These are phyloP conservation scores for Ochropleura leucogaster DNA, from an alignment of 2,888 invertebrate genomes.

Conservation along the genomic window DNA sequence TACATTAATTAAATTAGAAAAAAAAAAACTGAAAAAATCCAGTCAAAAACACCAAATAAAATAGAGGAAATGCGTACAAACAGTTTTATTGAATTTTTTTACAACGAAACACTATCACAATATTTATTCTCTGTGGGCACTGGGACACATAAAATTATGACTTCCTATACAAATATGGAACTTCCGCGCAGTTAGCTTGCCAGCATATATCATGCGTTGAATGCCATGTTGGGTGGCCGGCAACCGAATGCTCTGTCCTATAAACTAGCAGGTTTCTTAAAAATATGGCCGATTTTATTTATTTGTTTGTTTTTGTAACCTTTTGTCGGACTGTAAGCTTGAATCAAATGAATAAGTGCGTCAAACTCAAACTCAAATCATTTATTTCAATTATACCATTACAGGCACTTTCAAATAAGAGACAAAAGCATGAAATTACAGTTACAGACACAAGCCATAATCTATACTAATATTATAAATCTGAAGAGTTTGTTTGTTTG, in stretches of 20 bases:
- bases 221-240: conserved; percentile 61
- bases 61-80: conserved; percentile 18
- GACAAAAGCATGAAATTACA: too few species aligned
- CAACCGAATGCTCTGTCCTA: conserved; percentile 56
- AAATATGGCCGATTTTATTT: conserved; percentile 52
- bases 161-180: conserved; percentile 72
- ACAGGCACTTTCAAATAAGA: too few species aligned
- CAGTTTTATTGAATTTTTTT: conserved; percentile 48
- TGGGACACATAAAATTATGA: conserved; percentile 68
- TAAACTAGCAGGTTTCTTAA: conserved; percentile 55
- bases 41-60: neutral
- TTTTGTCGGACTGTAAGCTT: neutral
- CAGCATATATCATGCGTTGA: conserved; percentile 68
- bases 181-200: conserved; percentile 70
- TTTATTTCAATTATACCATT: neutral
- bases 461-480: too few species aligned
- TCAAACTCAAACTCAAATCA: neutral
- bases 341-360: neutral
- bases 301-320: conserved; percentile 34
- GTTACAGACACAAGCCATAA: too few species aligned
- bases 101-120: conserved; percentile 44
- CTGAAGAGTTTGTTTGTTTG: too few species aligned
- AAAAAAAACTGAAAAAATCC: too few species aligned
- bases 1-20: too few species aligned
- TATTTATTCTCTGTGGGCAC: conserved; percentile 54